Percentiles rank a stretch among this genome's conserved stretches.
phyloP scores from a whole-genome alignment of 2,113 vertebrate genomes.

The Equus przewalskii region DNA sequence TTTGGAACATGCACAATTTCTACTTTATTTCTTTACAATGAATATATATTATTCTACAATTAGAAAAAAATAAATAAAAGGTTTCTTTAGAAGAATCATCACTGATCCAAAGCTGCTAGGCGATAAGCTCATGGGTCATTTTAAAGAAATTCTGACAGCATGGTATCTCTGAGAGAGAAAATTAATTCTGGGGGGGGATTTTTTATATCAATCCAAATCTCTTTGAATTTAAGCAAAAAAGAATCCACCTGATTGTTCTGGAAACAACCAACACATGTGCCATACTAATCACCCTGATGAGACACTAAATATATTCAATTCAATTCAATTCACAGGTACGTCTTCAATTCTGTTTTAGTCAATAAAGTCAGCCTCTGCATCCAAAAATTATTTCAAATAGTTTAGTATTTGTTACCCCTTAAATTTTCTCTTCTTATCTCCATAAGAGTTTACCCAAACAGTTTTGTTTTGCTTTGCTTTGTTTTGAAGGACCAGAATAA shows the following conservation, averaged over 20 bases:
- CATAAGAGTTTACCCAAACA: neutral
- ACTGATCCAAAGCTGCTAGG: neutral
- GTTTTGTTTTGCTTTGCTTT: neutral
- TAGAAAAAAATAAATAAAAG: conserved; percentile 2
- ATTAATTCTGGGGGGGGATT: neutral
- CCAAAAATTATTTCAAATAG: conserved; percentile 25
- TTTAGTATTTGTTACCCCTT: neutral
- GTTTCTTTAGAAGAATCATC: conserved; percentile 27
- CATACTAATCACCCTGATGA: conserved; percentile 1
- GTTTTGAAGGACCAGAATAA: neutral
- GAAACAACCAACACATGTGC: neutral
- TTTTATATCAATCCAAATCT: conserved; percentile 52
- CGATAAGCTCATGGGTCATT: neutral
- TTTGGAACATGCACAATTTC: conserved; percentile 47
- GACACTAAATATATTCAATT: neutral
- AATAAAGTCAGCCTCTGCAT: neutral
- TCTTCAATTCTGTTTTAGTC: conserved; percentile 54
- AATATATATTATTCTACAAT: conserved; percentile 47
- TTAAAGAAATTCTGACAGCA: conserved; percentile 34
- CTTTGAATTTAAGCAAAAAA: conserved; percentile 52
- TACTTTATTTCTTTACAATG: conserved; percentile 52
- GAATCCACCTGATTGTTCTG: conserved; percentile 5
- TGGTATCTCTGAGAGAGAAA: conserved; percentile 20
- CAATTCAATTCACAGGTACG: neutral
- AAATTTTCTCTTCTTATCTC: neutral